These are phyloP conservation scores for Luperina nickerlii DNA, from an alignment of 2,888 invertebrate genomes.

Conservation along the genomic window DNA sequence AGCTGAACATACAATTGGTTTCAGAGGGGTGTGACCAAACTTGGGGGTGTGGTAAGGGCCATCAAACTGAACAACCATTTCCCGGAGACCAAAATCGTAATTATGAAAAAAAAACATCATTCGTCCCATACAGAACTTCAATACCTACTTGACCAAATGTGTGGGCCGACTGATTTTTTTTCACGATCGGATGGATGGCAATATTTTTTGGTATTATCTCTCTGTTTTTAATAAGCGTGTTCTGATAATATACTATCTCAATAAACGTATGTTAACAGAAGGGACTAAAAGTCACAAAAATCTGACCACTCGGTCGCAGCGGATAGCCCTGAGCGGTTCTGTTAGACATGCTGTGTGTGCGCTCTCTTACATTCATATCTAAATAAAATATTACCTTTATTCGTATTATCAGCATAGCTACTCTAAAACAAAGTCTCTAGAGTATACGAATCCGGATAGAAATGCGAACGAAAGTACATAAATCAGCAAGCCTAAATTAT, in stretches of 20 bases:
- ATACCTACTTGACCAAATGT: no score
- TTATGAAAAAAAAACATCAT: no score
- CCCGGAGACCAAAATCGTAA: no score
- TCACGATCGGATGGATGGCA: not conserved
- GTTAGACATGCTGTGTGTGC: conserved; percentile 18
- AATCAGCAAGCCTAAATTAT: conserved; percentile 53
- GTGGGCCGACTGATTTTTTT: no score
- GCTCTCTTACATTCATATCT: not conserved
- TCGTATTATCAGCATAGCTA: not conserved
- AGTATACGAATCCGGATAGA: conserved; percentile 19
- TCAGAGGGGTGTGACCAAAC: no score
- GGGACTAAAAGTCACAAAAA: not conserved
- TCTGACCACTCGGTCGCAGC: conserved; percentile 6
- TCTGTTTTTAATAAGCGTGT: not conserved
- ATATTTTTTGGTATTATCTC: not conserved
- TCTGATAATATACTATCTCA: not conserved
- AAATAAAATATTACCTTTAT: conserved; percentile 24
- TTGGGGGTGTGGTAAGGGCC: no score
- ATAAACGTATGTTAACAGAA: not conserved
- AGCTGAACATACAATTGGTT: no score
- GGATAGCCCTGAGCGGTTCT: not conserved
- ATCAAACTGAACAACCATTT: no score
- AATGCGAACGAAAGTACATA: conserved; percentile 42
- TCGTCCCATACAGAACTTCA: no score
- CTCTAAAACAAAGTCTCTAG: not conserved